phyloP scores from a whole-genome alignment of 2,888 invertebrate species.

The Pteria penguin region DNA sequence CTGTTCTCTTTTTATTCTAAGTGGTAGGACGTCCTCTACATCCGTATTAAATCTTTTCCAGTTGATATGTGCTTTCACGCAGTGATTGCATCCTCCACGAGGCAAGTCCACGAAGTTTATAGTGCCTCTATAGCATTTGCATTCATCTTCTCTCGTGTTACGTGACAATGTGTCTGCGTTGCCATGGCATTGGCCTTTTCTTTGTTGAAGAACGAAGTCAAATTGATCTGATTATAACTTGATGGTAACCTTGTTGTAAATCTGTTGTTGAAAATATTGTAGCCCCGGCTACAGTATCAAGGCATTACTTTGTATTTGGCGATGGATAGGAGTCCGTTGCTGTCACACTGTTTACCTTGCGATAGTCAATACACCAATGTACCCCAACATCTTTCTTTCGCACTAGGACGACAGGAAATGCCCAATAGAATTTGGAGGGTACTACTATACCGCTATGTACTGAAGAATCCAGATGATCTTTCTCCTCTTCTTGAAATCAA shows the following conservation, averaged over 20 bases:
- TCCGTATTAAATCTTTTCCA: background rate
- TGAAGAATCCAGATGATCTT: background rate
- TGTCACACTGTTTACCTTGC: background rate
- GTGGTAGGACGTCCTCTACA: slow-evolving; percentile 3
- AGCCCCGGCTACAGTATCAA: background rate
- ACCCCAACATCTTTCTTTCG: background rate
- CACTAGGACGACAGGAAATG: background rate
- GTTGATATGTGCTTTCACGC: background rate
- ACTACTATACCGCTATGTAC: background rate
- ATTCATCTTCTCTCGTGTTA: background rate
- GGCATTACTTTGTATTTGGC: background rate
- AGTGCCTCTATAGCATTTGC: background rate
- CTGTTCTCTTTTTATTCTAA: background rate
- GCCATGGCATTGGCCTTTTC: background rate
- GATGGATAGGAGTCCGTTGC: background rate
- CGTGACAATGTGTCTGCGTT: background rate
- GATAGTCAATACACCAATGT: background rate
- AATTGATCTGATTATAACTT: no score
- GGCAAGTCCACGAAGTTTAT: background rate
- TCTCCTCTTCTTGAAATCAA: background rate
- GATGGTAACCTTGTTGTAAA: slow-evolving; percentile 23
- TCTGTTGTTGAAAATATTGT: background rate
- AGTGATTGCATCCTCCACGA: background rate
- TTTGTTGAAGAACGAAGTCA: slow-evolving; percentile 7
- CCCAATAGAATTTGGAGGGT: background rate